Conservation (phyloP, 2,888 invertebrate genomes). For the Megastigmus dorsalis region DNA sequence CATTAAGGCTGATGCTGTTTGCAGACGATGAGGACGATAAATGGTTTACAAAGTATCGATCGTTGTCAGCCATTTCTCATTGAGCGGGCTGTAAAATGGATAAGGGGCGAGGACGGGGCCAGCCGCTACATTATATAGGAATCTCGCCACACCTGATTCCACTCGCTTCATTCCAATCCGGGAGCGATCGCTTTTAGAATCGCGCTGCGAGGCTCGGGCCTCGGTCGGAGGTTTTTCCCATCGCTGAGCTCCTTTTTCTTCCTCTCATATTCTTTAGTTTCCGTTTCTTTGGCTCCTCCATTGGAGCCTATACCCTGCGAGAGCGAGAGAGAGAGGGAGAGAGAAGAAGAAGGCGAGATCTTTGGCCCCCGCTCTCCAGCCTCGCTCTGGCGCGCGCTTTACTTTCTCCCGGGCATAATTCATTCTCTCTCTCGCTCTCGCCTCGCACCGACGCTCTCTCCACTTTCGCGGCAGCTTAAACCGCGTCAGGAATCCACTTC, state of each 20-base stretch:
- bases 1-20: no score
- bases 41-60: no score
- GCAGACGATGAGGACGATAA: no score
- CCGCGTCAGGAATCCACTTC: conserved; percentile 1
- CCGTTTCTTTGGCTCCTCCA: neutral
- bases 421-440: conserved; percentile 3
- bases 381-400: neutral
- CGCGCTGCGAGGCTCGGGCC: neutral
- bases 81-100: neutral
- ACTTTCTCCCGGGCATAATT: conserved; percentile 4
- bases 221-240: neutral
- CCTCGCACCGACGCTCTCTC: neutral
- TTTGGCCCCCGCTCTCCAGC: neutral
- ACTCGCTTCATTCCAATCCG: conserved; percentile 2
- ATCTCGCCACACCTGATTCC: neutral
- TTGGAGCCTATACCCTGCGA: neutral
- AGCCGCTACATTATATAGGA: neutral
- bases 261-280: neutral
- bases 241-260: neutral
- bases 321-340: no score
- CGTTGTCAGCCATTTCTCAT: neutral
- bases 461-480: neutral
- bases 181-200: neutral
- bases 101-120: neutral
- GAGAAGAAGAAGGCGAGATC: neutral